Evolutionary conservation across 1,140 invertebrate species (phyloP).

Genomic region (Pinna nobilis): DNA sequence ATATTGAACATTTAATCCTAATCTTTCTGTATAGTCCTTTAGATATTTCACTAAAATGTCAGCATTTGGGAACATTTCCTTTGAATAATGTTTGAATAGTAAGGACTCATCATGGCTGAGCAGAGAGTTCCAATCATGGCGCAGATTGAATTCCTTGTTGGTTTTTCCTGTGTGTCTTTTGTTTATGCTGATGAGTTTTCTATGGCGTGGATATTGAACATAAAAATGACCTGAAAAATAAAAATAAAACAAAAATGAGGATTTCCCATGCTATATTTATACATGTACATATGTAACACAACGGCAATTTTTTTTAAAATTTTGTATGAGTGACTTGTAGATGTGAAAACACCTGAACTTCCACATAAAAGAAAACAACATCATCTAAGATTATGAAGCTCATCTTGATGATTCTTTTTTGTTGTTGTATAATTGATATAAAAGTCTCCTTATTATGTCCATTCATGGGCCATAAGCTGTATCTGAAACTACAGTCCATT

Average conservation of each 20-base stretch:
- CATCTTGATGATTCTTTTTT: no score
- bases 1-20: slow-evolving; percentile 71
- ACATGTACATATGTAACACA: background rate
- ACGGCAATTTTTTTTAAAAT: no score
- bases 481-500: no score
- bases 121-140: slow-evolving; percentile 77
- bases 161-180: slow-evolving; percentile 75
- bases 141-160: slow-evolving; percentile 76
- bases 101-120: slow-evolving; percentile 72
- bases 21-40: slow-evolving; percentile 68
- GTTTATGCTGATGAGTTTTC: slow-evolving; percentile 76
- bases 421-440: no score
- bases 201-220: slow-evolving; percentile 74
- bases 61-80: slow-evolving; percentile 74
- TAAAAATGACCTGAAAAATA: slow-evolving; percentile 74
- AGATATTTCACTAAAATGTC: slow-evolving; percentile 71
- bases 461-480: no score
- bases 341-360: no score
- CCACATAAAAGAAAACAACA: no score
- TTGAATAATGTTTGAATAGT: slow-evolving; percentile 70
- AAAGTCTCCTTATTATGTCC: no score
- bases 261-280: no score
- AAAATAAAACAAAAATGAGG: slow-evolving; percentile 2
- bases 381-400: no score
- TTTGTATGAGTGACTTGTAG: no score